A percentile compares a stretch with the other conserved stretches of the same genome.
Evolutionary conservation across 2,797 vertebrate genomes (phyloP).

Genomic region (Lemur catta): DNA sequence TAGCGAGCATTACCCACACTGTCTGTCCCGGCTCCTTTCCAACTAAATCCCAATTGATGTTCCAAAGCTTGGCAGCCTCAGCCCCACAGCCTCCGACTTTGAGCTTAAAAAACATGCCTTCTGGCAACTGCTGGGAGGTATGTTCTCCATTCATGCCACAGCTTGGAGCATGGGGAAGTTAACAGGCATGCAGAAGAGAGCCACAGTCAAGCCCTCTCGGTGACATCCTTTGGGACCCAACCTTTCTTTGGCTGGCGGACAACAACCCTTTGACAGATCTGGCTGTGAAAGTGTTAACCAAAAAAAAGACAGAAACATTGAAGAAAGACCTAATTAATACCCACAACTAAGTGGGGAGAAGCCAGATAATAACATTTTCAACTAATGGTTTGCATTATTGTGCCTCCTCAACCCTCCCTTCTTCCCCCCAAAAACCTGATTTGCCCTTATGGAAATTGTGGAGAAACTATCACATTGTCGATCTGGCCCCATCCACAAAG

Average conservation of each 20-base stretch:
- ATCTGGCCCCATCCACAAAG: not conserved
- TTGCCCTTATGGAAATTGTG: not conserved
- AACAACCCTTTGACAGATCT: not conserved
- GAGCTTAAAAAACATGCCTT: not conserved
- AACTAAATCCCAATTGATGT: not conserved
- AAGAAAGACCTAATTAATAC: not conserved
- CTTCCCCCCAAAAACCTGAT: accelerated
- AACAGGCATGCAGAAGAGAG: not conserved
- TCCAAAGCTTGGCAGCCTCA: not conserved
- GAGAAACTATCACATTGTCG: not conserved
- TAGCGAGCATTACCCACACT: accelerated
- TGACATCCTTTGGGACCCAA: not conserved
- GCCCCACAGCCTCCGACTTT: not conserved
- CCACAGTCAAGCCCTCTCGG: not conserved
- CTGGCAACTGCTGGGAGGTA: not conserved
- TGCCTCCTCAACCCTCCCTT: no score
- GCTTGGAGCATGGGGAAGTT: not conserved
- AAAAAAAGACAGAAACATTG: not conserved
- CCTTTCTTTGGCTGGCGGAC: not conserved
- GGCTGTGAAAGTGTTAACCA: not conserved
- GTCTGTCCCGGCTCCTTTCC: not conserved
- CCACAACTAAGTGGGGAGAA: not conserved
- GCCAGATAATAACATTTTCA: not conserved
- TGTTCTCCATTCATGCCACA: not conserved
- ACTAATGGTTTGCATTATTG: no score